Percentiles rank a stretch among this genome's conserved stretches.
phyloP scores from a whole-genome alignment of 2,888 invertebrate genomes.

The Brenthis hecate region DNA sequence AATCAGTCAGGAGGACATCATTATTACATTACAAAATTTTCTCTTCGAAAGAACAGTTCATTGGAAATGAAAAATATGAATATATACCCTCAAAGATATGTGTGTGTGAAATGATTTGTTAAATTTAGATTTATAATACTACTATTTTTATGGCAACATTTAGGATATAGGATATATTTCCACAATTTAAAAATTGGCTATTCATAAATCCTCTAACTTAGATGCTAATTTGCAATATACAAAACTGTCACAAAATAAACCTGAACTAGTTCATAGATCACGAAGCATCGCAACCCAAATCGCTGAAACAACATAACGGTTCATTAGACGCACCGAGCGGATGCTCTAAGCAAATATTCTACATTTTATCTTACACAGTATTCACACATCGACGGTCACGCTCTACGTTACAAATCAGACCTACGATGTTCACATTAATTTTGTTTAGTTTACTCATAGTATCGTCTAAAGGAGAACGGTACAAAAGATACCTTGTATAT shows the following conservation, averaged over 20 bases:
- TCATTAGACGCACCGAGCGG: conserved; percentile 69
- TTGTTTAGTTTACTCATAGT: conserved; percentile 60
- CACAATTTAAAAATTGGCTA: too few species aligned
- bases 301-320: conserved; percentile 79
- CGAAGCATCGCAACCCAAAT: conserved; percentile 62
- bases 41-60: too few species aligned
- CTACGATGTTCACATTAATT: conserved; percentile 61
- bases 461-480: conserved; percentile 53
- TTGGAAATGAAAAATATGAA: too few species aligned
- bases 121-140: too few species aligned
- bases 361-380: conserved; percentile 68
- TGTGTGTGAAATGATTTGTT: too few species aligned
- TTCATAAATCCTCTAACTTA: too few species aligned
- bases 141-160: too few species aligned
- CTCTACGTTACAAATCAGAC: conserved; percentile 44
- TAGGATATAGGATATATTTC: too few species aligned
- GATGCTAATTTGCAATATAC: background rate
- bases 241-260: conserved; percentile 11
- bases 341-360: conserved; percentile 69
- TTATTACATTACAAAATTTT: too few species aligned
- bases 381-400: conserved; percentile 59
- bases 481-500: conserved; percentile 82
- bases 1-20: too few species aligned
- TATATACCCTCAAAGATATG: too few species aligned
- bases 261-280: conserved; percentile 43